Conservation (phyloP, 2,888 invertebrate genomes). For the Drosophila limbata region DNA sequence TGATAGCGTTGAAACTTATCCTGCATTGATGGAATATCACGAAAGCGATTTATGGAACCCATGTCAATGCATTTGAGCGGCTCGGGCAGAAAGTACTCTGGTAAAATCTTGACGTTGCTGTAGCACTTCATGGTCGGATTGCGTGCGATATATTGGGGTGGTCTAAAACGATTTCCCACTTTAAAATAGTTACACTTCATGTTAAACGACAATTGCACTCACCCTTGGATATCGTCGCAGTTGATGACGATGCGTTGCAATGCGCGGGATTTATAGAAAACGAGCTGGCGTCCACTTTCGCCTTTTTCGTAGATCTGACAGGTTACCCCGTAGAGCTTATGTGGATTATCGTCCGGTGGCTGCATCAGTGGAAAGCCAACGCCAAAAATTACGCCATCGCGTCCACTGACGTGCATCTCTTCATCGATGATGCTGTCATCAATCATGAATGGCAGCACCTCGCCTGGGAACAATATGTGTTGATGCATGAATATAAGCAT, state of each 20-base stretch:
- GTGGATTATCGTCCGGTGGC: slow-evolving; percentile 57
- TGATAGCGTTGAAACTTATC: slow-evolving; percentile 83
- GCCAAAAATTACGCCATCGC: slow-evolving; percentile 83
- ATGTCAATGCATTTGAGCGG: slow-evolving; percentile 86
- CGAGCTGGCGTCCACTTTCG: slow-evolving; percentile 75
- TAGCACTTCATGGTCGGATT: slow-evolving; percentile 85
- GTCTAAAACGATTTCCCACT: slow-evolving; percentile 52
- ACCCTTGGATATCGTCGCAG: slow-evolving; percentile 80
- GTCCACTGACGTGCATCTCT: slow-evolving; percentile 75
- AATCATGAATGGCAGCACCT: slow-evolving; percentile 90
- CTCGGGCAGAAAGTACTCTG: slow-evolving; percentile 88
- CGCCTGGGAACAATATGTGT: slow-evolving; percentile 91
- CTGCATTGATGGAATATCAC: slow-evolving; percentile 83
- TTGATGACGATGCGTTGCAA: slow-evolving; percentile 89
- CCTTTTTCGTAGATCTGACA: slow-evolving; percentile 85
- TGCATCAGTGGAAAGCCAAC: slow-evolving; percentile 82
- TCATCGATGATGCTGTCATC: slow-evolving; percentile 85
- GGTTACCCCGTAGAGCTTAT: slow-evolving; percentile 83
- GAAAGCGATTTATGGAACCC: slow-evolving; percentile 85
- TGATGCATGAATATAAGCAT: slow-evolving; percentile 88
- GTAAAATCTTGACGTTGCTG: slow-evolving; percentile 89
- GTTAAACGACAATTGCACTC: background rate
- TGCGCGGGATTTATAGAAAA: slow-evolving; percentile 91
- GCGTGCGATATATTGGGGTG: slow-evolving; percentile 80
- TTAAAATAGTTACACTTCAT: background rate